These are phyloP conservation scores for Psittacara wagleri DNA, from an alignment of 2,113 vertebrate genomes.

Conservation along the genomic window DNA sequence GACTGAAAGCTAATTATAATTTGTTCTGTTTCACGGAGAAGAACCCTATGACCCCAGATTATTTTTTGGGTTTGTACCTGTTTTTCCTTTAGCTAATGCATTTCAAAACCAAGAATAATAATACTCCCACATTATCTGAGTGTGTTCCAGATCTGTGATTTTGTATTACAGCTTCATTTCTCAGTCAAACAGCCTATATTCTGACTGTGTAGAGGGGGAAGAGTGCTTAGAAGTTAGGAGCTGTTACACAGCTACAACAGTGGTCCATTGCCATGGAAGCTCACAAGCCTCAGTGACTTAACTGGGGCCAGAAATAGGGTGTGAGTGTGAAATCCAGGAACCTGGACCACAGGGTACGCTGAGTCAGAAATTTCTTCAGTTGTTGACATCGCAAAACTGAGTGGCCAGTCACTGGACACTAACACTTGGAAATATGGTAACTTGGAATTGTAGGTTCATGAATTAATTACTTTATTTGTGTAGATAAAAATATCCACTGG, in stretches of 20 bases:
- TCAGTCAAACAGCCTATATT: not conserved
- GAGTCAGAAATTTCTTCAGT: not conserved
- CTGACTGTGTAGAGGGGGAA: not conserved
- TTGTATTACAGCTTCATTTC: not conserved
- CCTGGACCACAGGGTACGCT: fast-evolving
- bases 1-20: not conserved
- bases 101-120: not conserved
- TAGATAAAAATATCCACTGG: not conserved
- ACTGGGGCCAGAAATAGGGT: not conserved
- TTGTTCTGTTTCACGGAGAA: not conserved
- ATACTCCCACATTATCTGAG: not conserved
- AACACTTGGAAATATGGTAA: not conserved
- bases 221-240: not conserved
- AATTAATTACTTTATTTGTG: not conserved
- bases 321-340: not conserved
- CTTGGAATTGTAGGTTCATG: not conserved
- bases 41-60: not conserved
- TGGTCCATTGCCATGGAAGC: not conserved
- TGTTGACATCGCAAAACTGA: not conserved
- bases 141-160: not conserved
- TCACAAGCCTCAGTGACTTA: not conserved
- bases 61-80: not conserved
- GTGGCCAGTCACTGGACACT: not conserved
- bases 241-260: not conserved
- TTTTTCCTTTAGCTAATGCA: not conserved